These are phyloP conservation scores for Orchesellides sinensis DNA, from an alignment of 2,888 invertebrate genomes.

Conservation along the genomic window DNA sequence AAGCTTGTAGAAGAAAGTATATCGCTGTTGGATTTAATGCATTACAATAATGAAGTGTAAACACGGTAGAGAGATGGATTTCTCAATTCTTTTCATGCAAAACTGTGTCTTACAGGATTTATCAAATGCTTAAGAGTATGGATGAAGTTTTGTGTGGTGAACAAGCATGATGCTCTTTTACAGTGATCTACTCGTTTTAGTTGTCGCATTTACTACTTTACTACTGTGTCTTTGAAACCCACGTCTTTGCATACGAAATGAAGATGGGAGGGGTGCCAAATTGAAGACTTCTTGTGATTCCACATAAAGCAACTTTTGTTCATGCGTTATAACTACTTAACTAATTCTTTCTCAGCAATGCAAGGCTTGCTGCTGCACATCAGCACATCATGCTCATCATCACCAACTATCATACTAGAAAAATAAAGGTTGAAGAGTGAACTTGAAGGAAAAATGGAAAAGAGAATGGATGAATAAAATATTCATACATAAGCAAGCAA, in stretches of 20 bases:
- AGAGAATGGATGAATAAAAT: slow-evolving; percentile 8
- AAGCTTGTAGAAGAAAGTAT: too few relatives aligned
- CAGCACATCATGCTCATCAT: background rate
- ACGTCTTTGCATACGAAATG: slow-evolving; percentile 59
- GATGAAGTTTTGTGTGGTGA: background rate
- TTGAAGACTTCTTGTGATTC: slow-evolving; percentile 50
- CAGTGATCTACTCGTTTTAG: slow-evolving; percentile 22
- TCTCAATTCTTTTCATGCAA: too few relatives aligned
- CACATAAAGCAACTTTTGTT: slow-evolving; percentile 6
- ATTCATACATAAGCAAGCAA: background rate
- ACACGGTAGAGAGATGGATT: too few relatives aligned
- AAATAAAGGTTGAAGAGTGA: slow-evolving; percentile 1
- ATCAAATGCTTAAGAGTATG: background rate
- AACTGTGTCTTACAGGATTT: background rate
- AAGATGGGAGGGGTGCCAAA: slow-evolving; percentile 65
- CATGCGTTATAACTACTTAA: slow-evolving; percentile 9
- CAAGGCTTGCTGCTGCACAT: slow-evolving; percentile 1
- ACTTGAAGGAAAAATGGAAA: slow-evolving; percentile 32
- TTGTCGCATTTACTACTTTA: background rate
- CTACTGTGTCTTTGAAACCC: slow-evolving; percentile 39
- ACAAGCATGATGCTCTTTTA: background rate
- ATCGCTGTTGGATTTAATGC: too few relatives aligned
- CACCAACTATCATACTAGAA: background rate
- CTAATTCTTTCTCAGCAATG: background rate
- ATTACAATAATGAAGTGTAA: too few relatives aligned